phyloP scores from a whole-genome alignment of 2,113 vertebrate species.

The Oxyruncus cristatus region DNA sequence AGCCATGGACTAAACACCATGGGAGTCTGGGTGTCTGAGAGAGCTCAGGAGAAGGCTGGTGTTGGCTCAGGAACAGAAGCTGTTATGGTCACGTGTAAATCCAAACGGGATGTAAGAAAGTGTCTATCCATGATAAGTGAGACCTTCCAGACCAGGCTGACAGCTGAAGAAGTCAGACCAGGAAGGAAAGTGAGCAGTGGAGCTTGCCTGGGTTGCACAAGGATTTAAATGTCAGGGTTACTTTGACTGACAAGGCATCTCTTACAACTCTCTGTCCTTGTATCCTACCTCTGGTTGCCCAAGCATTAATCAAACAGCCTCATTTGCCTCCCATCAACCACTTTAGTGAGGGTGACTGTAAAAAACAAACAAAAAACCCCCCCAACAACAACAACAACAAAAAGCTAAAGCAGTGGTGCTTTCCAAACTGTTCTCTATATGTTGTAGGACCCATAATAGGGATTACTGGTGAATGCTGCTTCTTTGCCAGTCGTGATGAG shows the following conservation, averaged over 20 bases:
- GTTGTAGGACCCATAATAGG: background rate
- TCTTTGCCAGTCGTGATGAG: background rate
- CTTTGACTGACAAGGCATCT: background rate
- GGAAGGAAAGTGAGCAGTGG: background rate
- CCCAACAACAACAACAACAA: background rate
- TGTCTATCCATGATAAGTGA: background rate
- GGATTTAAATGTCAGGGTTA: background rate
- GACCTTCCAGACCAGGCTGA: background rate
- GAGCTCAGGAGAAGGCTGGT: background rate
- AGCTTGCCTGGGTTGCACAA: background rate
- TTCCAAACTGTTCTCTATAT: background rate
- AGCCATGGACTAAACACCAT: background rate
- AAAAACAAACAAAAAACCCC: no score
- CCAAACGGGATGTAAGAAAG: background rate
- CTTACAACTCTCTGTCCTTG: background rate
- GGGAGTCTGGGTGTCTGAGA: background rate
- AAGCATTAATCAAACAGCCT: background rate
- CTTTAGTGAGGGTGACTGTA: background rate
- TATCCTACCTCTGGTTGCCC: background rate
- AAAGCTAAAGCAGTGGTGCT: background rate
- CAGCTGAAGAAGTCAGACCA: background rate
- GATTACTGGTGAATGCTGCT: background rate
- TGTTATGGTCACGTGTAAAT: background rate
- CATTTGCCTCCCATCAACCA: background rate
- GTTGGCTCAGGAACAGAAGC: background rate